These are phyloP conservation scores for Eupithecia subfuscata DNA, from an alignment of 2,888 invertebrate genomes.

Conservation along the genomic window DNA sequence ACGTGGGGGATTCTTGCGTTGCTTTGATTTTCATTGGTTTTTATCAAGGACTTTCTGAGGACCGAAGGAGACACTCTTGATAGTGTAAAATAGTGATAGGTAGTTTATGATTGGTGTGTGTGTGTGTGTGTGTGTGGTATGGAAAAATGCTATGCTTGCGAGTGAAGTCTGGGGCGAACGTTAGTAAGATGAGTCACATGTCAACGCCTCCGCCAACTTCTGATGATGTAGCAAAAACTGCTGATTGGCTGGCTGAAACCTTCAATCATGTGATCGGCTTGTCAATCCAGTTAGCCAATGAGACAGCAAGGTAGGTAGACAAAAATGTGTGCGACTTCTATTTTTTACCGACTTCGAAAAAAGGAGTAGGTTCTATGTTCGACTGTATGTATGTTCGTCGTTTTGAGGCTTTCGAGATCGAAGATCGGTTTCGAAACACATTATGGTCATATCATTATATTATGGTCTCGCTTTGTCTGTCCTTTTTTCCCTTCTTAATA, in stretches of 20 bases:
- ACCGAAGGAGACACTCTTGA: background rate
- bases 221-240: background rate
- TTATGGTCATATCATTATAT: too few relatives aligned
- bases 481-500: too few relatives aligned
- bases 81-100: too few relatives aligned
- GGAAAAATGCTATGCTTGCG: too few relatives aligned
- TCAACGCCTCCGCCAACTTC: background rate
- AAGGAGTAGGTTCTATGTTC: too few relatives aligned
- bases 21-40: background rate
- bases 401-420: too few relatives aligned
- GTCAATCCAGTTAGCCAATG: background rate
- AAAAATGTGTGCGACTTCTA: background rate
- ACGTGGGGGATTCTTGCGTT: background rate
- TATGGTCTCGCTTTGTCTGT: too few relatives aligned
- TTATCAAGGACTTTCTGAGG: background rate
- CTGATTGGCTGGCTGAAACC: background rate
- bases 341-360: background rate
- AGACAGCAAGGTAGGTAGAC: too few relatives aligned
- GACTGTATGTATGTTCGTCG: too few relatives aligned
- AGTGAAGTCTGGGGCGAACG: background rate
- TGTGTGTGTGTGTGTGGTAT: background rate
- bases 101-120: background rate
- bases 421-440: too few relatives aligned
- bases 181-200: background rate
- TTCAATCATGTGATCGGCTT: background rate